A percentile compares a stretch with the other conserved stretches of the same genome.
Evolutionary conservation across 2,113 vertebrate species (phyloP).

Genomic region (Pseudolaguvia tuberculata): DNA sequence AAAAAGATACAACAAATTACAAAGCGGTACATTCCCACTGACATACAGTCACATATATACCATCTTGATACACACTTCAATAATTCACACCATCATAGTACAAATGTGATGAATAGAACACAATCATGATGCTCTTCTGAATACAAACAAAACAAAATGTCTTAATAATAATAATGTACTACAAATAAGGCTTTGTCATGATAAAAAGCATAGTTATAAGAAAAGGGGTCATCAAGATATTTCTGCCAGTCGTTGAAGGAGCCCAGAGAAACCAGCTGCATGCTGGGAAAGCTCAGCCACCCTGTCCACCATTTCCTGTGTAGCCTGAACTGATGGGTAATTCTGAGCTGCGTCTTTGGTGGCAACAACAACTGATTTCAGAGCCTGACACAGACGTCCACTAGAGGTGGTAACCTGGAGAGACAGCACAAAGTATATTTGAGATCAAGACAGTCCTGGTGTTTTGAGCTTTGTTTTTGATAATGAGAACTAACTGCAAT

Average conservation of each 20-base stretch:
- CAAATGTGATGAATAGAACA: slow-evolving; percentile 34
- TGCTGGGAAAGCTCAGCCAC: slow-evolving; percentile 80
- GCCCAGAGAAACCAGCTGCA: slow-evolving; percentile 78
- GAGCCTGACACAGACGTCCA: slow-evolving; percentile 75
- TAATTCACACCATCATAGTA: slow-evolving; percentile 30
- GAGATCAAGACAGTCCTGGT: background rate
- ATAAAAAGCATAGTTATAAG: slow-evolving; percentile 13
- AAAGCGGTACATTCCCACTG: slow-evolving; percentile 46
- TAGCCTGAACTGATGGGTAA: slow-evolving; percentile 78
- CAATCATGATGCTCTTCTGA: slow-evolving; percentile 33
- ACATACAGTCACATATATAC: slow-evolving; percentile 46
- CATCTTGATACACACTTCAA: slow-evolving; percentile 28
- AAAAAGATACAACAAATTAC: slow-evolving; percentile 30
- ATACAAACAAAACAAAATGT: slow-evolving; percentile 44
- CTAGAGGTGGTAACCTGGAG: slow-evolving; percentile 75
- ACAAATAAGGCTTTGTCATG: slow-evolving; percentile 66
- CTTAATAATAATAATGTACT: slow-evolving; percentile 51
- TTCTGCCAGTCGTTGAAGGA: slow-evolving; percentile 73
- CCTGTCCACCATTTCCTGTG: slow-evolving; percentile 78
- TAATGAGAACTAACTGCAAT: background rate
- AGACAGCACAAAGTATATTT: background rate
- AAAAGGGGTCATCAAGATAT: slow-evolving; percentile 63
- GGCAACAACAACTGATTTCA: slow-evolving; percentile 79
- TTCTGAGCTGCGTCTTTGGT: slow-evolving; percentile 82
- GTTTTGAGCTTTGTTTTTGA: too few relatives aligned